Percentiles rank a stretch among this genome's conserved stretches.
Conservation (phyloP, 2,888 invertebrate species). For the Hemaris fuciformis region DNA sequence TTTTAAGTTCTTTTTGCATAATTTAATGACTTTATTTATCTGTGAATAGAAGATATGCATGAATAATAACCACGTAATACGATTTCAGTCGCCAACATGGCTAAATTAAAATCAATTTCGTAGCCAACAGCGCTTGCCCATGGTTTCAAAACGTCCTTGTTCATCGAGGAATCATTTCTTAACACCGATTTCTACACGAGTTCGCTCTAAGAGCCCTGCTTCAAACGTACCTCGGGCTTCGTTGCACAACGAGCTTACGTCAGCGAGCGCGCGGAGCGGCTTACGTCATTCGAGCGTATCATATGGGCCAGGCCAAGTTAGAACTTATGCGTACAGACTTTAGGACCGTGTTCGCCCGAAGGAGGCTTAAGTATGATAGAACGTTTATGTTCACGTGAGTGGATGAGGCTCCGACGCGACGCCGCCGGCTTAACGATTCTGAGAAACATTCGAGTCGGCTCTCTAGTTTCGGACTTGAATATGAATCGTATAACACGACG, state of each 20-base stretch:
- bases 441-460: constrained; percentile 72
- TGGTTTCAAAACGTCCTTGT: constrained; percentile 62
- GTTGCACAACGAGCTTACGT: constrained; percentile 82
- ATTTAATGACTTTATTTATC: background rate
- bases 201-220: constrained; percentile 74
- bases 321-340: constrained; percentile 50
- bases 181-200: constrained; percentile 77
- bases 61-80: background rate
- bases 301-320: constrained; percentile 54
- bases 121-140: background rate
- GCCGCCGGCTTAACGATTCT: constrained; percentile 78
- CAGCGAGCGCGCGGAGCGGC: constrained; percentile 76
- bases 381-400: constrained; percentile 80
- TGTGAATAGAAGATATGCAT: background rate
- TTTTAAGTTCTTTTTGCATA: background rate
- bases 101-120: background rate
- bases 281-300: constrained; percentile 77
- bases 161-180: constrained; percentile 66
- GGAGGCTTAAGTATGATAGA: constrained; percentile 66
- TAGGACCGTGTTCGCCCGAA: constrained; percentile 51
- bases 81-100: background rate
- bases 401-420: constrained; percentile 78
- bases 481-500: constrained; percentile 65
- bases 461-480: constrained; percentile 77
- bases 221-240: constrained; percentile 75